phyloP scores from a whole-genome alignment of 2,888 invertebrate genomes.

The Leptogaster cylindrica region DNA sequence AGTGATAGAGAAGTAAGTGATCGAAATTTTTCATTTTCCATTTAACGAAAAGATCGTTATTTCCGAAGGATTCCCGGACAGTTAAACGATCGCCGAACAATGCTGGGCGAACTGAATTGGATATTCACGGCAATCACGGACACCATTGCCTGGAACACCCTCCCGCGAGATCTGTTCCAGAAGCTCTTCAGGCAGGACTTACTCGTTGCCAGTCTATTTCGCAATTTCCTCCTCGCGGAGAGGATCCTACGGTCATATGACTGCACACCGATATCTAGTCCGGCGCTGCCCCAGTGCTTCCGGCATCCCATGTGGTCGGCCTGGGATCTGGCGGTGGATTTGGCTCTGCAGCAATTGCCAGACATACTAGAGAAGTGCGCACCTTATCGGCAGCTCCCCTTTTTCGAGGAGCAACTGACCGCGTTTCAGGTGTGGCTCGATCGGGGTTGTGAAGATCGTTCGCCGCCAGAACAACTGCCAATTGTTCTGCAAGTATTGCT shows the following conservation, averaged over 20 bases:
- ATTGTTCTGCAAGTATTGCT: conserved; percentile 92
- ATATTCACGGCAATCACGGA: conserved; percentile 99
- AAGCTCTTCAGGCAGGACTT: conserved; percentile 96
- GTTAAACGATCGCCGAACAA: conserved; percentile 91
- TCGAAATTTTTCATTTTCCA: background rate
- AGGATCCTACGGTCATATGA: conserved; percentile 95
- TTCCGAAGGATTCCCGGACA: conserved; percentile 90
- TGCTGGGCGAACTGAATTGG: conserved; percentile 99
- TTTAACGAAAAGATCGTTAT: background rate
- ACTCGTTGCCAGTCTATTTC: conserved; percentile 95
- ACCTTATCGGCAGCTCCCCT: conserved; percentile 77
- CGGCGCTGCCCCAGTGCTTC: conserved; percentile 88
- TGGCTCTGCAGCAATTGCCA: conserved; percentile 90
- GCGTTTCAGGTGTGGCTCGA: conserved; percentile 82
- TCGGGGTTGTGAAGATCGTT: conserved; percentile 71
- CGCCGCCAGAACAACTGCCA: conserved; percentile 94
- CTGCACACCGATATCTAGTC: conserved; percentile 94
- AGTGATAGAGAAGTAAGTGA: conserved; percentile 81
- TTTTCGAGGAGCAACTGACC: conserved; percentile 97
- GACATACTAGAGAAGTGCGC: conserved; percentile 70
- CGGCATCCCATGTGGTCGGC: conserved; percentile 94
- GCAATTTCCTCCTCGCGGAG: conserved; percentile 96
- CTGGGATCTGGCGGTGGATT: conserved; percentile 96
- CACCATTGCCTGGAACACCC: conserved; percentile 98
- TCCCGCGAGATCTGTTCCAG: conserved; percentile 94